Conservation (phyloP, 1,140 invertebrate genomes). For the Rhysida immarginata region DNA sequence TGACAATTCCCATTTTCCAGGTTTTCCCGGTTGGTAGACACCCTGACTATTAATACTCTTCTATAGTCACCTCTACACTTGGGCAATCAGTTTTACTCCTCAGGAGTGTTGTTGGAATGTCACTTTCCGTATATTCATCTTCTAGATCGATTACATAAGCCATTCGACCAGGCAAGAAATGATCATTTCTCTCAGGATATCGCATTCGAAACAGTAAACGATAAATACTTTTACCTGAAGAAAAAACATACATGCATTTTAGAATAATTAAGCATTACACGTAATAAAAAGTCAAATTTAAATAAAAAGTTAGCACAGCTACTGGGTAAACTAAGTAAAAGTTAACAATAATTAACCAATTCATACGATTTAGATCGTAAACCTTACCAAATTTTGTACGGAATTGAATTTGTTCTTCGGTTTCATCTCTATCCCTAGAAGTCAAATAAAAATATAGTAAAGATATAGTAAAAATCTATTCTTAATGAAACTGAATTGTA, state of each 20-base stretch:
- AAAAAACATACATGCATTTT: neutral
- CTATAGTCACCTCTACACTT: conserved; percentile 38
- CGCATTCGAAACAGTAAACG: conserved; percentile 31
- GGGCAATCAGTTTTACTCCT: conserved; percentile 90
- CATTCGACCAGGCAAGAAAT: conserved; percentile 93
- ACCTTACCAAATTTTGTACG: conserved; percentile 51
- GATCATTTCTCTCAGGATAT: conserved; percentile 61
- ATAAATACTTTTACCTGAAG: conserved; percentile 32
- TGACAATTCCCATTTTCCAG: too few relatives aligned
- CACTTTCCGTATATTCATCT: conserved; percentile 74
- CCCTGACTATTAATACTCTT: too few relatives aligned
- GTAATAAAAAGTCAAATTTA: conserved; percentile 9
- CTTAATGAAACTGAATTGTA: too few relatives aligned
- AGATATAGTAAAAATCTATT: too few relatives aligned
- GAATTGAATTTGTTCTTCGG: conserved; percentile 38
- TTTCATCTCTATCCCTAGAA: conserved; percentile 16
- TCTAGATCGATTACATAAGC: conserved; percentile 93
- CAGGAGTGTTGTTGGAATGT: conserved; percentile 91
- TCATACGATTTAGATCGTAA: too few relatives aligned
- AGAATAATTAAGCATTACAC: neutral
- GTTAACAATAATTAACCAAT: too few relatives aligned
- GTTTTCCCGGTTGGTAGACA: too few relatives aligned
- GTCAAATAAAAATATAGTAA: neutral
- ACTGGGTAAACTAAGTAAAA: too few relatives aligned
- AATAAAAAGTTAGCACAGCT: conserved; percentile 4